Conservation (phyloP, 2,113 vertebrate species). For the Hippocampus guttulatus region DNA sequence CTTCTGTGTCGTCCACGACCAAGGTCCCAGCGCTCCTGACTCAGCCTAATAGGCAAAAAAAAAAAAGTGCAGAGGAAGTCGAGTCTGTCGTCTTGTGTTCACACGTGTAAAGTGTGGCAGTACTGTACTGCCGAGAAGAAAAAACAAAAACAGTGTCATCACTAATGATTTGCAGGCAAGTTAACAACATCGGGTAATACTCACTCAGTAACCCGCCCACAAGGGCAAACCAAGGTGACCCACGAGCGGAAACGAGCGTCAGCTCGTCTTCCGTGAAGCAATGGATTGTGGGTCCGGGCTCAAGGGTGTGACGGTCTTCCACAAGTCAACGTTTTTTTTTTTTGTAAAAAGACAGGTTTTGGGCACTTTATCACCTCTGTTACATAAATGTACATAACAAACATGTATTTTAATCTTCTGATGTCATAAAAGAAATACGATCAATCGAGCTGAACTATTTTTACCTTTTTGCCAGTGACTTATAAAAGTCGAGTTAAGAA, state of each 20-base stretch:
- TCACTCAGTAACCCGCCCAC: slow-evolving; percentile 19
- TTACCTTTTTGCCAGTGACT: background rate
- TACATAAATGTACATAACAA: slow-evolving; percentile 68
- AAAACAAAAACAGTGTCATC: background rate
- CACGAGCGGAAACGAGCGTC: slow-evolving; percentile 24
- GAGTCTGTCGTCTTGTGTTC: slow-evolving; percentile 39
- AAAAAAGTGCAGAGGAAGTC: slow-evolving; percentile 32
- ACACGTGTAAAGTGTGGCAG: slow-evolving; percentile 18
- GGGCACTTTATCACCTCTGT: slow-evolving; percentile 70
- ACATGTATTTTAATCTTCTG: slow-evolving; percentile 71
- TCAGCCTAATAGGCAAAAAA: slow-evolving; percentile 38
- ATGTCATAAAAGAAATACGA: slow-evolving; percentile 70
- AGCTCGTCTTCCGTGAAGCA: slow-evolving; percentile 49
- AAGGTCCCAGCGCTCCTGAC: slow-evolving; percentile 18
- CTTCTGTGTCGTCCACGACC: slow-evolving; percentile 33
- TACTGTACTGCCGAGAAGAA: slow-evolving; percentile 11
- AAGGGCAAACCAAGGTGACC: slow-evolving; percentile 14
- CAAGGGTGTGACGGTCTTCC: slow-evolving; percentile 61
- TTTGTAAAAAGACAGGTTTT: slow-evolving; percentile 38
- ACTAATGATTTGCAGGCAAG: slow-evolving; percentile 3
- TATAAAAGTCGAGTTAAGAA: background rate
- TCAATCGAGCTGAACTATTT: slow-evolving; percentile 31
- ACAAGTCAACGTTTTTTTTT: slow-evolving; percentile 39
- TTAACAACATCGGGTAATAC: slow-evolving; percentile 19
- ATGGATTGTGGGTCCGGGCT: slow-evolving; percentile 56